Base-by-base conservation (phyloP, 2,888 invertebrate genomes). In the Drosophila merina region DNA sequence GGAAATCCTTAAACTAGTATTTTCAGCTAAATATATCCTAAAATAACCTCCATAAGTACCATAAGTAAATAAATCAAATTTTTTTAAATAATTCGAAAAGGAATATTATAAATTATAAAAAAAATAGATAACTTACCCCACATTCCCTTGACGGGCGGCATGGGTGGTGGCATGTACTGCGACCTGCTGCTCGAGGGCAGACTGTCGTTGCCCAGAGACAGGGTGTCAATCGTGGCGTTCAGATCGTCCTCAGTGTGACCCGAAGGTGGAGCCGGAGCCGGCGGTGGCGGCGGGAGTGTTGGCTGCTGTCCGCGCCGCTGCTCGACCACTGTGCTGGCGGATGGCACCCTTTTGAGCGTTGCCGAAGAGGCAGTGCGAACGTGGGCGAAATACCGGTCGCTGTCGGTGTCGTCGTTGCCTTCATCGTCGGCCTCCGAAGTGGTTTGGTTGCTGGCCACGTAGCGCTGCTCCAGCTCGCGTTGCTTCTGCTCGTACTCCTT, bases 101-200 rank as follows among this genome's bases (percentile, higher is more conserved):
- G 7, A 3, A 40, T 0, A 4, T 14, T 2, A 14, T 7, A 6
- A 3, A 7, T 14, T 7, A 12, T 14, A 14, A 0, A 6, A 14
- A 2, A 3, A 40, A 0, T 42, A 20, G 20, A 7, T 20, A 20
- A n/a, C 88, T 89, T 90, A 81, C 90, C 86, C 89, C 91, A 92
- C 48, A 84, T 82, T 1, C 83, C 79, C 48, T 82, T 81, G 10
- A 91, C 79, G 4, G 88, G 79, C 4, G 86, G 79, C 92, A 92
- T 91, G 4, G 92, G 91, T 12, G 92, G 92, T 45, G 91, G 91
- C 86, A 92, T 90, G 33, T 90, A 91, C 48, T 88, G 90, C 33
- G 91, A 91, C 49, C 91, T 78, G 68, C 92, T 92, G 50, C 90
- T 90, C 0, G 92, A 92, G 57, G 91, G 90, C 14, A 90, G 58